phyloP scores from a whole-genome alignment of 2,888 invertebrate genomes.

The Agrotis puta region DNA sequence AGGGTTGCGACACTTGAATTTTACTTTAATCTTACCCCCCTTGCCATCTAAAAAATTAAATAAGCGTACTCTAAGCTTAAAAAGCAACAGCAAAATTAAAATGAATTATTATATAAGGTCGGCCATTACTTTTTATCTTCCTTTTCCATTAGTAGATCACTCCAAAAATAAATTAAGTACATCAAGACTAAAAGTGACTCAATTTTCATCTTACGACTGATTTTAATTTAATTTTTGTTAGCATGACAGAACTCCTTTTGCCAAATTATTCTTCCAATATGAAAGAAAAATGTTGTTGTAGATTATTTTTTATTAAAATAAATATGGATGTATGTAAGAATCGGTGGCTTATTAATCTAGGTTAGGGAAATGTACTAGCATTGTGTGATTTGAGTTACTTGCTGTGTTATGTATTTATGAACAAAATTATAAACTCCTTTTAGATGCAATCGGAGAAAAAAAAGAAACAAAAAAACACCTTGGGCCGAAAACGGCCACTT shows the following conservation, averaged over 20 bases:
- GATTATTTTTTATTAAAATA: conserved; percentile 35
- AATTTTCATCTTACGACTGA: conserved; percentile 69
- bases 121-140: conserved; percentile 23
- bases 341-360: conserved; percentile 44
- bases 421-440: neutral
- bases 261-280: conserved; percentile 81
- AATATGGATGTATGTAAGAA: conserved; percentile 38
- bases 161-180: conserved; percentile 50
- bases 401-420: conserved; percentile 7
- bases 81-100: too few species aligned
- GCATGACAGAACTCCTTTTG: conserved; percentile 77
- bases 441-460: neutral
- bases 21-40: too few species aligned
- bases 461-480: neutral
- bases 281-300: conserved; percentile 52
- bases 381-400: conserved; percentile 16
- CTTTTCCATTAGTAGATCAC: conserved; percentile 16
- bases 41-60: too few species aligned
- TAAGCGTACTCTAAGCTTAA: too few species aligned
- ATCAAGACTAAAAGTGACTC: conserved; percentile 60
- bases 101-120: too few species aligned
- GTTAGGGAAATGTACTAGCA: conserved; percentile 26
- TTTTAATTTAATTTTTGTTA: conserved; percentile 59
- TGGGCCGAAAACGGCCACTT: too few species aligned
- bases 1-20: too few species aligned